Evolutionary conservation across 2,797 vertebrate species (phyloP).

Genomic region (Gymnoscopelus microlampas): DNA sequence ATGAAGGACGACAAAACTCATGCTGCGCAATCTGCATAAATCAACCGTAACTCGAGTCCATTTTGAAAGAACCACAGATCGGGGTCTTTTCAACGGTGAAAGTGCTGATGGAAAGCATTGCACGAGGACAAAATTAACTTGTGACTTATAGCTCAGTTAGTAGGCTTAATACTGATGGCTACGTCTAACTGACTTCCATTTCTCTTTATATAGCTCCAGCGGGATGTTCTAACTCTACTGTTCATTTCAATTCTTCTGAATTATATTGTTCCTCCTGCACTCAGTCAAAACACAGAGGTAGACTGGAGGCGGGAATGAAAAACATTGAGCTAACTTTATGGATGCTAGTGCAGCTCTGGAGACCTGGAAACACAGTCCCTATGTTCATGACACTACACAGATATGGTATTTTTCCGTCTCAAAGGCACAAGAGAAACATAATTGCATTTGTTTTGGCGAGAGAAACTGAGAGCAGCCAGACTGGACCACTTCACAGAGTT

Average conservation of each 20-base stretch:
- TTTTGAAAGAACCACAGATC: constrained; percentile 19
- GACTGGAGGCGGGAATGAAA: constrained; percentile 10
- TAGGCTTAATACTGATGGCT: neutral
- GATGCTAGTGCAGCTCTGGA: constrained; percentile 51
- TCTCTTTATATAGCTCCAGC: neutral
- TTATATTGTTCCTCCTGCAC: neutral
- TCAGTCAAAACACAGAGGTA: constrained; percentile 5
- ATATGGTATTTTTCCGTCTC: constrained; percentile 60
- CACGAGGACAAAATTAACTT: neutral
- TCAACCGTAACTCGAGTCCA: constrained; percentile 22
- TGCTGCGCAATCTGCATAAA: constrained; percentile 32
- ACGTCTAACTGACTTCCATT: neutral
- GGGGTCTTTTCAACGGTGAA: neutral
- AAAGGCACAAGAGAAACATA: constrained; percentile 51
- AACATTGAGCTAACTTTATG: constrained; percentile 31
- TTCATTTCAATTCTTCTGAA: constrained; percentile 7
- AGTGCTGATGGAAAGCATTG: neutral
- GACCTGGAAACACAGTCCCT: constrained; percentile 48
- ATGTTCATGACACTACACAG: constrained; percentile 57
- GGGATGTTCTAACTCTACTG: neutral
- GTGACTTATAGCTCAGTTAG: neutral
- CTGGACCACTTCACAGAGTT: constrained; percentile 40
- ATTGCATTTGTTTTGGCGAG: constrained; percentile 70
- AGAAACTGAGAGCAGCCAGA: constrained; percentile 42
- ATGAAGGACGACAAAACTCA: constrained; percentile 44